A percentile compares a stretch with the other conserved stretches of the same genome.
phyloP scores from a whole-genome alignment of 2,797 vertebrate genomes.

The Phyllotis vaccarum region DNA sequence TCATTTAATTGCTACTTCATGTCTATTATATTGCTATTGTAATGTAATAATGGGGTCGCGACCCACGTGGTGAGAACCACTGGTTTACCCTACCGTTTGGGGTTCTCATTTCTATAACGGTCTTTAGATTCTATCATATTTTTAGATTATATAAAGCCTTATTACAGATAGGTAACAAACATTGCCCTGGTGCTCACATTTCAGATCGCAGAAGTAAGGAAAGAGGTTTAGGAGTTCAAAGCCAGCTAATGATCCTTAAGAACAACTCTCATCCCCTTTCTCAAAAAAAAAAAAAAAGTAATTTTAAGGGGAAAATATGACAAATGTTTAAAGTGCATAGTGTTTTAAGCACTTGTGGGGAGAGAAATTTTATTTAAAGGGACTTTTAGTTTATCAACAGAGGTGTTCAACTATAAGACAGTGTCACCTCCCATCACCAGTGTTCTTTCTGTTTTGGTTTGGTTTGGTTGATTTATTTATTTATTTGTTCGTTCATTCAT shows the following conservation, averaged over 20 bases:
- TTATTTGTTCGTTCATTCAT: no score
- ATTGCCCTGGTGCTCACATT: background rate
- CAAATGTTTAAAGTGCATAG: conserved; percentile 17
- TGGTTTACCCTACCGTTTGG: background rate
- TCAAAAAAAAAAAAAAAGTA: background rate
- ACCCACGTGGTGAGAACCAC: background rate
- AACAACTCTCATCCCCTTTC: background rate
- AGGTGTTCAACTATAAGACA: background rate
- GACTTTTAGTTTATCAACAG: conserved; percentile 1
- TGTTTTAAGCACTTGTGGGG: background rate
- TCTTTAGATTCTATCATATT: conserved; percentile 13
- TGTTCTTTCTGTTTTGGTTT: background rate
- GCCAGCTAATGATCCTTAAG: background rate
- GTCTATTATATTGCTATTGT: background rate
- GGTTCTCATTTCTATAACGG: conserved; percentile 43
- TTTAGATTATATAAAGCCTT: conserved; percentile 20
- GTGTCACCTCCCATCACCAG: background rate
- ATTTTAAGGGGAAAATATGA: conserved; percentile 31
- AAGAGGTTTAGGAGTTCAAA: background rate
- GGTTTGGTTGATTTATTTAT: no score
- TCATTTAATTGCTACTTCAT: background rate
- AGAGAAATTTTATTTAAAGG: background rate
- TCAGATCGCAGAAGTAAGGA: background rate
- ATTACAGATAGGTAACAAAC: background rate
- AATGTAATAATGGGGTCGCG: background rate